These are phyloP conservation scores for Salminus brasiliensis DNA, from an alignment of 2,113 vertebrate species.

Conservation along the genomic window DNA sequence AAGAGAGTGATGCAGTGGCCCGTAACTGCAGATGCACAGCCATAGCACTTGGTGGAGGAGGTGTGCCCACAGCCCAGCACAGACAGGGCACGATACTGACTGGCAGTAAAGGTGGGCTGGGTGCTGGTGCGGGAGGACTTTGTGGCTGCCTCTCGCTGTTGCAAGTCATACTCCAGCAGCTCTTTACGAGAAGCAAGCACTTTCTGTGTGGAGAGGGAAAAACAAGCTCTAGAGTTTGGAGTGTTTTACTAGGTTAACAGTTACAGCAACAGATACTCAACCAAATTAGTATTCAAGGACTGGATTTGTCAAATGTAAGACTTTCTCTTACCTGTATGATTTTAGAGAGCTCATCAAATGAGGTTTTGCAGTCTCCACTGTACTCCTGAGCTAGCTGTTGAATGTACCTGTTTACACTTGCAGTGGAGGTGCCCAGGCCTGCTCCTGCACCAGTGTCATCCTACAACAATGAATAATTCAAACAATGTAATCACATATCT, in stretches of 20 bases:
- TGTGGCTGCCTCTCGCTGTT: conserved; percentile 94
- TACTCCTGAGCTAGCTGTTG: conserved; percentile 97
- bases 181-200: conserved; percentile 99
- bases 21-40: conserved; percentile 94
- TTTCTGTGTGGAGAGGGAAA: conserved; percentile 81
- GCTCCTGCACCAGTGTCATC: conserved; percentile 88
- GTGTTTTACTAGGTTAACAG: no score
- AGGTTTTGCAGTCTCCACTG: conserved; percentile 97
- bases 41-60: conserved; percentile 95
- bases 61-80: conserved; percentile 96
- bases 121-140: conserved; percentile 86
- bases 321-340: conserved; percentile 89
- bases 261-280: neutral
- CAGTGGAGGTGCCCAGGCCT: conserved; percentile 89
- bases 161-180: conserved; percentile 94
- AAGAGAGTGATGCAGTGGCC: conserved; percentile 97
- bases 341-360: conserved; percentile 97
- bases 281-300: neutral
- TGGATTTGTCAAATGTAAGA: neutral
- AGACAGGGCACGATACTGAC: conserved; percentile 93
- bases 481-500: no score
- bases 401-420: conserved; percentile 97
- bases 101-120: conserved; percentile 94
- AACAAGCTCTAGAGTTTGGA: no score
- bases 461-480: no score